A percentile compares a stretch with the other conserved stretches of the same genome.
Conservation (phyloP, 2,888 invertebrate species). For the Rotaria sp. region DNA sequence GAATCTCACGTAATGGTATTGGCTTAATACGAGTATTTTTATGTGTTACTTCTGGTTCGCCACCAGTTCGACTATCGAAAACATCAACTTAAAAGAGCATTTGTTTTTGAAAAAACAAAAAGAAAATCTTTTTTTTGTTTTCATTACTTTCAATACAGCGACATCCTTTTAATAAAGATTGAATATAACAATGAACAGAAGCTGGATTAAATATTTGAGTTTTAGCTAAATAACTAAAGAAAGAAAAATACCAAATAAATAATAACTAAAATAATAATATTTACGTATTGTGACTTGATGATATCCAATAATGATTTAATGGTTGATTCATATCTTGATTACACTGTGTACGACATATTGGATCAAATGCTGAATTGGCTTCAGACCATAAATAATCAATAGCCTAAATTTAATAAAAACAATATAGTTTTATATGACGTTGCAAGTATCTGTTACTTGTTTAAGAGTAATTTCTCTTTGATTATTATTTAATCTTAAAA, state of each 20-base stretch:
- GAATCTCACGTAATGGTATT: not conserved
- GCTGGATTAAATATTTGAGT: not conserved
- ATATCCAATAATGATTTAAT: constrained; percentile 20
- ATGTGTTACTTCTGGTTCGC: constrained; percentile 10
- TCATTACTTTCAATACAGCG: constrained; percentile 9
- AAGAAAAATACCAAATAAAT: not conserved
- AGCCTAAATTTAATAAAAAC: not conserved
- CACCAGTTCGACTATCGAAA: not conserved
- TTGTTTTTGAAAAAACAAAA: not conserved
- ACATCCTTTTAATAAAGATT: constrained; percentile 17
- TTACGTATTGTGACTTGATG: constrained; percentile 30
- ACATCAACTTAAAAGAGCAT: not conserved
- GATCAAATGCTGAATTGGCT: constrained; percentile 10
- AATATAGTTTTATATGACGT: not conserved
- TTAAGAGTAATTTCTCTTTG: not conserved
- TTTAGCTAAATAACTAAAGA: not conserved
- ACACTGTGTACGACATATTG: too few species aligned
- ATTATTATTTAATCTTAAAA: not conserved
- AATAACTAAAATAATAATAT: not conserved
- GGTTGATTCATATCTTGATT: not conserved
- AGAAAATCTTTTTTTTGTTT: not conserved
- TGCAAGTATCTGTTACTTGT: not conserved
- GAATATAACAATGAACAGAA: constrained; percentile 25
- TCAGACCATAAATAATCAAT: constrained; percentile 2
- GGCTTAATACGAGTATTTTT: not conserved